phyloP scores from a whole-genome alignment of 2,113 vertebrate genomes.

The Ariopsis seemanni region DNA sequence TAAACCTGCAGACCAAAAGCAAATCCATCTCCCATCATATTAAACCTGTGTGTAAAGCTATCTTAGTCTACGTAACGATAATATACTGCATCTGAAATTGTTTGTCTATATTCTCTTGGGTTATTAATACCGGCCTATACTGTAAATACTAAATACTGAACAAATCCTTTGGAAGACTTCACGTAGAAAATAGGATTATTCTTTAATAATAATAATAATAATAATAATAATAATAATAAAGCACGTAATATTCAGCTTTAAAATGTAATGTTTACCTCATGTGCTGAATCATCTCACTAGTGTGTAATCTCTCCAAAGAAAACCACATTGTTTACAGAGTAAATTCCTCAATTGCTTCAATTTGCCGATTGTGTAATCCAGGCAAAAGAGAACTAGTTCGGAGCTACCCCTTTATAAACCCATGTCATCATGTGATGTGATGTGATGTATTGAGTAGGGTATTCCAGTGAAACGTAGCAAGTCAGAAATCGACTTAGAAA shows the following conservation, averaged over 20 bases:
- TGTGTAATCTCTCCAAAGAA: background rate
- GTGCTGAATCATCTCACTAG: background rate
- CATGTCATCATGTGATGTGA: background rate
- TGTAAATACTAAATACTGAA: background rate
- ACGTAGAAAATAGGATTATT: background rate
- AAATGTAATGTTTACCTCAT: background rate
- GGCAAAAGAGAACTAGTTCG: slow-evolving; percentile 16
- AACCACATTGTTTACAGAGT: slow-evolving; percentile 19
- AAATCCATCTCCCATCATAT: background rate
- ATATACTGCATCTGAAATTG: background rate
- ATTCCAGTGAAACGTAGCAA: slow-evolving; percentile 5
- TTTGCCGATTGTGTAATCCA: slow-evolving; percentile 40
- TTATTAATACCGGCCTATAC: background rate
- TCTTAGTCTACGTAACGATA: background rate
- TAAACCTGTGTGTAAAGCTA: background rate
- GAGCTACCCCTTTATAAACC: slow-evolving; percentile 22
- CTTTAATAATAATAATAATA: too few species aligned
- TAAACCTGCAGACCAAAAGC: background rate
- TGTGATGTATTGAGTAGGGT: background rate
- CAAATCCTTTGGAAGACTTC: background rate
- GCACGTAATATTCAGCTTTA: background rate
- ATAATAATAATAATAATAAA: background rate
- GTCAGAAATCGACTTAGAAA: background rate
- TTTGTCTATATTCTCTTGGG: background rate
- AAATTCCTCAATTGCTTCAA: slow-evolving; percentile 14